Conservation (phyloP, 2,888 invertebrate species). For the Trypoxylon attenuatum region DNA sequence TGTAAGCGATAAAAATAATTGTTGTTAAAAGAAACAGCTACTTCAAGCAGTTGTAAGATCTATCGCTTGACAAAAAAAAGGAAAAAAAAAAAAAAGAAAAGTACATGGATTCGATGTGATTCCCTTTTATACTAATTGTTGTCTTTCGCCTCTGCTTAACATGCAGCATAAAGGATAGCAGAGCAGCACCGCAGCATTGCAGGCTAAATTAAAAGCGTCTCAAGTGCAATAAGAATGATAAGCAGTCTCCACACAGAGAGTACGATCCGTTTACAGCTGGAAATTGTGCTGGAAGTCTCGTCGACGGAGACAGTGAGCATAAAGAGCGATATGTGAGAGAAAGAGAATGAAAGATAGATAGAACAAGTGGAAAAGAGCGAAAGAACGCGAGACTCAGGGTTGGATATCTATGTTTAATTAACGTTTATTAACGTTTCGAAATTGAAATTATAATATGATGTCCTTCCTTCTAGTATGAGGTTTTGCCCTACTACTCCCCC, state of each 20-base stretch:
- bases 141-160: conserved; percentile 73
- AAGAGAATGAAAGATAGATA: conserved; percentile 26
- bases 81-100: too few species aligned
- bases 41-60: conserved; percentile 30
- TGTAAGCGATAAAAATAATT: background rate
- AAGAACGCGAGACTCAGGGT: conserved; percentile 37
- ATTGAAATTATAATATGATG: conserved; percentile 40
- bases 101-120: conserved; percentile 32
- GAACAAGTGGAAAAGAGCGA: conserved; percentile 7
- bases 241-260: conserved; percentile 50
- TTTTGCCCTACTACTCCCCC: conserved; percentile 36
- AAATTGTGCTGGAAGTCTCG: conserved; percentile 52
- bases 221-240: conserved; percentile 59
- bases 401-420: conserved; percentile 45
- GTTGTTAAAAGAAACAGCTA: conserved; percentile 33
- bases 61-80: too few species aligned
- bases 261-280: conserved; percentile 43
- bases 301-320: conserved; percentile 49
- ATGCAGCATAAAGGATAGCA: conserved; percentile 73
- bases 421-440: too few species aligned
- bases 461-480: conserved; percentile 41
- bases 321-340: conserved; percentile 36
- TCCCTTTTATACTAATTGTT: conserved; percentile 68
- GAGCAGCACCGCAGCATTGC: conserved; percentile 61
- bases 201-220: conserved; percentile 57